These are phyloP conservation scores for Syngnathoides biaculeatus DNA, from an alignment of 2,113 vertebrate species.

Conservation along the genomic window DNA sequence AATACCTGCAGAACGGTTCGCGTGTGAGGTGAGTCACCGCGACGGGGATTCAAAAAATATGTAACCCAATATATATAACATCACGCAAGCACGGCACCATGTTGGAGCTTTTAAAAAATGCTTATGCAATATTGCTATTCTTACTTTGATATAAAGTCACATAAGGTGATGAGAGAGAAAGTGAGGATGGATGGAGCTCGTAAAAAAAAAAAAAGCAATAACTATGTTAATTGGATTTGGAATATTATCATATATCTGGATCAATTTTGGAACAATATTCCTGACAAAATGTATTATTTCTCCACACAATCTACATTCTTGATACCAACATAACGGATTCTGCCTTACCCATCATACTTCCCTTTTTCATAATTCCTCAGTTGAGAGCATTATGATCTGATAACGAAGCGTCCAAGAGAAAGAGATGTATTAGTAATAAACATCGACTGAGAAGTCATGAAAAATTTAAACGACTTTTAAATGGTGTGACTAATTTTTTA, in stretches of 20 bases:
- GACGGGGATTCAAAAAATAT: not conserved
- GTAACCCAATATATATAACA: not conserved
- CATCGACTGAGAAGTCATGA: slow-evolving; percentile 48
- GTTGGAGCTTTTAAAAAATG: not conserved
- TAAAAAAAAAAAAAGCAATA: not conserved
- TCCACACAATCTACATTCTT: not conserved
- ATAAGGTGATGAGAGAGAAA: not conserved
- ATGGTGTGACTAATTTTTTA: slow-evolving; percentile 69
- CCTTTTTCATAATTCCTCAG: slow-evolving; percentile 38
- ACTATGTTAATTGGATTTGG: not conserved
- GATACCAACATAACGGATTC: not conserved
- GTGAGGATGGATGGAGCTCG: not conserved
- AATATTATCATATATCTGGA: not conserved
- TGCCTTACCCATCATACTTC: not conserved
- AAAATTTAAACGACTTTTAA: slow-evolving; percentile 58
- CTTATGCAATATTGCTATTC: not conserved
- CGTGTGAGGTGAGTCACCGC: not conserved
- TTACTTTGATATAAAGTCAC: not conserved
- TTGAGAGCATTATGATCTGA: slow-evolving; percentile 40
- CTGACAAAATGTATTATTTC: not conserved
- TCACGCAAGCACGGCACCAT: not conserved
- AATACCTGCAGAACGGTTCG: not conserved
- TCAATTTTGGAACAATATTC: not conserved
- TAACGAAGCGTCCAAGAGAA: slow-evolving; percentile 54
- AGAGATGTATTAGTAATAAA: slow-evolving; percentile 67